Evolutionary conservation across 2,113 vertebrate species (phyloP).

Genomic region (Phaethornis superciliosus): DNA sequence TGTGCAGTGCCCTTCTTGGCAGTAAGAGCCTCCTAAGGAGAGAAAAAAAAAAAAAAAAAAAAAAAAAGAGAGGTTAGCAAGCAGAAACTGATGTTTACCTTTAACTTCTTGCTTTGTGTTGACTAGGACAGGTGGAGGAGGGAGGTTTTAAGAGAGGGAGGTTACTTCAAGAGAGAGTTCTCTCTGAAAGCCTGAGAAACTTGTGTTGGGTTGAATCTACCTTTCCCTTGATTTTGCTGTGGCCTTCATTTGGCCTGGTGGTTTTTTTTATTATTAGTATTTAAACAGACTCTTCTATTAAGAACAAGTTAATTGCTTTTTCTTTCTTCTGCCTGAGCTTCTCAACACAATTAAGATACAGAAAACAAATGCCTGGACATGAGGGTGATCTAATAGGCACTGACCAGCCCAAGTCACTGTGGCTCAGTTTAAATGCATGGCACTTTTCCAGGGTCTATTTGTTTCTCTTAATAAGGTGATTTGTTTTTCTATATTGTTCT

Average conservation of each 20-base stretch:
- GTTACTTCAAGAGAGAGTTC: not conserved
- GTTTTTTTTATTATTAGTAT: not conserved
- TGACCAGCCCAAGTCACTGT: not conserved
- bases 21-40: constrained; percentile 28
- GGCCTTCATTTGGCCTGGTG: not conserved
- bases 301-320: constrained; percentile 26
- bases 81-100: constrained; percentile 48
- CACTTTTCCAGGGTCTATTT: not conserved
- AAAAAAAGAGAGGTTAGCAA: not conserved
- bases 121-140: not conserved
- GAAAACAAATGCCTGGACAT: not conserved
- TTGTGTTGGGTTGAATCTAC: not conserved
- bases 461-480: constrained; percentile 1
- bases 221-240: constrained; percentile 10
- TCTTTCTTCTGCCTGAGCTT: not conserved
- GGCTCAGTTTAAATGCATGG: constrained; percentile 7
- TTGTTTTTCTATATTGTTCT: constrained; percentile 29
- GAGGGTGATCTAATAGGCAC: not conserved
- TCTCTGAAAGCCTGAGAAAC: not conserved
- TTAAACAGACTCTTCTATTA: not conserved
- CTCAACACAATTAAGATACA: not conserved
- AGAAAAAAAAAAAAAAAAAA: not conserved
- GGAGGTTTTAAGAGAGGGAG: not conserved
- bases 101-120: not conserved
- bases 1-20: constrained; percentile 27